Evolutionary conservation across 2,888 invertebrate genomes (phyloP).

Genomic region (Macrophya annulata): DNA sequence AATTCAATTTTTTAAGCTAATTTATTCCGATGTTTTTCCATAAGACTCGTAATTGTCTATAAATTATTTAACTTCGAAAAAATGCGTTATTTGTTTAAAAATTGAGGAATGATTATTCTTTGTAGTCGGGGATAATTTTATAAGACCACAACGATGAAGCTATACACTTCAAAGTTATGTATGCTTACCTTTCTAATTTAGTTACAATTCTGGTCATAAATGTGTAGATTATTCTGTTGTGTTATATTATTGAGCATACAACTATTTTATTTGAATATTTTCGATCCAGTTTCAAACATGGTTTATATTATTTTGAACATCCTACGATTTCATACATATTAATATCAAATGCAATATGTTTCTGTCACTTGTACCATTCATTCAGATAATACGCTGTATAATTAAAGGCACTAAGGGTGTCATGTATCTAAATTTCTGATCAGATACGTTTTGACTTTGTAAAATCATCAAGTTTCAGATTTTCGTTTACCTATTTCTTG

Average conservation of each 20-base stretch:
- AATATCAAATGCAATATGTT: conserved; percentile 16
- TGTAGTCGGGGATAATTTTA: not conserved
- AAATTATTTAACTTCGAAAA: not conserved
- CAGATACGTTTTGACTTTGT: not conserved
- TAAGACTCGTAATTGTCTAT: not conserved
- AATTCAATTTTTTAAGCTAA: not conserved
- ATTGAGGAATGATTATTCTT: not conserved
- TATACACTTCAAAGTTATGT: conserved; percentile 5
- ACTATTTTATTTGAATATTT: not conserved
- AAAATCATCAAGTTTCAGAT: not conserved
- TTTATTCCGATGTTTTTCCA: not conserved
- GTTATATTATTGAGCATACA: not conserved
- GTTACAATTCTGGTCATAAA: not conserved
- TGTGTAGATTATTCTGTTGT: not conserved
- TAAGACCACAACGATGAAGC: conserved; percentile 12
- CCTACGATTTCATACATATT: not conserved
- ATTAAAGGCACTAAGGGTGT: not conserved
- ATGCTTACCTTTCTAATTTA: conserved; percentile 9
- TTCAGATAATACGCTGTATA: not conserved
- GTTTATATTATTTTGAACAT: not conserved
- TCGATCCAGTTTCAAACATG: not conserved
- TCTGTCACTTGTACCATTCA: not conserved
- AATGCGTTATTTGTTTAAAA: not conserved
- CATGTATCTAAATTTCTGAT: not conserved
- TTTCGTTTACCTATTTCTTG: not conserved